A percentile compares a stretch with the other conserved stretches of the same genome.
These are phyloP conservation scores for Parazoanthus darwini DNA, from an alignment of 92 coral and sea anemone species.

Conservation along the genomic window DNA sequence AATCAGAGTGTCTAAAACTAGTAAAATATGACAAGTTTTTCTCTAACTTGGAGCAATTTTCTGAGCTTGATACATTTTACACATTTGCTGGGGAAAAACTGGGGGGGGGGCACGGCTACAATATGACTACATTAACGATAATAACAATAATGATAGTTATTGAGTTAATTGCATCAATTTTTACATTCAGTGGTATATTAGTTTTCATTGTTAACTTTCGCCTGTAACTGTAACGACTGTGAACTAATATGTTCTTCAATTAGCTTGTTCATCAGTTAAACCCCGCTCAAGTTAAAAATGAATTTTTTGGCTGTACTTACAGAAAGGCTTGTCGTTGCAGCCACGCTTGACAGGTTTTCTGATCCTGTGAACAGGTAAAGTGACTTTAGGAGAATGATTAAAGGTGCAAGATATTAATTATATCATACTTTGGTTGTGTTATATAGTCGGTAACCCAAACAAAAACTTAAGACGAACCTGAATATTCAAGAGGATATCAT, in stretches of 20 bases:
- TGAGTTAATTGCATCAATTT: background rate
- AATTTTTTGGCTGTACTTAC: conserved; percentile 49
- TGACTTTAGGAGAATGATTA: background rate
- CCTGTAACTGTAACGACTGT: background rate
- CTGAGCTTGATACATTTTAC: too few species aligned
- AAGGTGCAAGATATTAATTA: too few species aligned
- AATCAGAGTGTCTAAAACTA: too few species aligned
- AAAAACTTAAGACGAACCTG: conserved; percentile 50
- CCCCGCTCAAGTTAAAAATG: background rate
- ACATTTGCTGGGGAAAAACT: too few species aligned
- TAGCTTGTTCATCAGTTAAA: background rate
- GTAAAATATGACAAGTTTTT: too few species aligned
- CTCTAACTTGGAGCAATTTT: too few species aligned
- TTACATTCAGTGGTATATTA: background rate
- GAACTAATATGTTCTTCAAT: background rate
- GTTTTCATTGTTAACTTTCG: too few species aligned
- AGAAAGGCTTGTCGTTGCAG: conserved; percentile 86
- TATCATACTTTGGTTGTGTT: background rate
- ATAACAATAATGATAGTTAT: too few species aligned
- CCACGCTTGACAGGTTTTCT: conserved; percentile 96
- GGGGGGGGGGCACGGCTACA: too few species aligned
- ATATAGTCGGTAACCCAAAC: too few species aligned
- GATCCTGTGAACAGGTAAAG: conserved; percentile 58
- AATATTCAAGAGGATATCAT: conserved; percentile 71
- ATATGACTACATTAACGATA: too few species aligned